Conservation (phyloP, 2,113 vertebrate genomes). For the Tychaedon coryphoeus region DNA sequence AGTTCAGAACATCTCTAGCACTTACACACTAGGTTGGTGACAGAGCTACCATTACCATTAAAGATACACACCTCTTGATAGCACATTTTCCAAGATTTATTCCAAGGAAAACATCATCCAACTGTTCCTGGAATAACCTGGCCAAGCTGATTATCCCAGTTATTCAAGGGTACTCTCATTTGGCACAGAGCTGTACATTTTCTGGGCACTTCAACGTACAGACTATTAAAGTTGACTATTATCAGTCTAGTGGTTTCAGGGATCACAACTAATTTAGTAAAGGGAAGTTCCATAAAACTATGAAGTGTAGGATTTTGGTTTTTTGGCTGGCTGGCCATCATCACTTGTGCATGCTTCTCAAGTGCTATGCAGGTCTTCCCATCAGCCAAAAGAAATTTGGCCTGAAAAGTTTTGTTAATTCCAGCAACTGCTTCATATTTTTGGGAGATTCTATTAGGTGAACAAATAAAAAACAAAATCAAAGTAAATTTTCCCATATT, state of each 20-base stretch:
- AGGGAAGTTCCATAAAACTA: neutral
- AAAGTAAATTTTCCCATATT: neutral
- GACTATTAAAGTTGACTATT: neutral
- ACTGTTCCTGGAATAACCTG: neutral
- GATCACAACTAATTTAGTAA: neutral
- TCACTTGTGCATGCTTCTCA: neutral
- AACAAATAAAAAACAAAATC: neutral
- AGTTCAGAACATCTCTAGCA: neutral
- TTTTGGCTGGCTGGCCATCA: neutral
- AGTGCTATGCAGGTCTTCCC: neutral
- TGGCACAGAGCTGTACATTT: neutral
- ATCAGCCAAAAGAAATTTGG: neutral
- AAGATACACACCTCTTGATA: neutral
- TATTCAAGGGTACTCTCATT: neutral
- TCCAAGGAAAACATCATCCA: neutral
- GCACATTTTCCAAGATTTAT: neutral
- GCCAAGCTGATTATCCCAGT: neutral
- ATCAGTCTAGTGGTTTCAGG: neutral
- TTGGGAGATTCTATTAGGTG: neutral
- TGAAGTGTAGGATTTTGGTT: neutral
- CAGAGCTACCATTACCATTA: neutral
- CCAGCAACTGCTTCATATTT: neutral
- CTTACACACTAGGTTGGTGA: neutral
- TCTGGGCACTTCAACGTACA: neutral
- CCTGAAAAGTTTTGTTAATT: slow-evolving; percentile 15